These are phyloP conservation scores for Euborellia annulipes DNA, from an alignment of 1,140 invertebrate genomes.

Conservation along the genomic window DNA sequence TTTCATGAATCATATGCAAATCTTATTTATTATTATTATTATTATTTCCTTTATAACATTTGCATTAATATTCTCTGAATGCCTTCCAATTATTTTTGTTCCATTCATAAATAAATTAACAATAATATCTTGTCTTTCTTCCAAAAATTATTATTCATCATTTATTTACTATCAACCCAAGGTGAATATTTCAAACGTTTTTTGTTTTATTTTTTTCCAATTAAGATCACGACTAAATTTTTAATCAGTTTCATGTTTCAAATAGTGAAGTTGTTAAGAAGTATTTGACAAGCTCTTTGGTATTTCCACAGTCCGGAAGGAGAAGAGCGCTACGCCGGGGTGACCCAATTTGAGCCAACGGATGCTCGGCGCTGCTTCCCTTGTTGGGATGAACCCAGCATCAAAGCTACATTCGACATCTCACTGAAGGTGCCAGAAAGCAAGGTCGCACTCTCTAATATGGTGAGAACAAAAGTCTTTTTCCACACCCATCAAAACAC, in stretches of 20 bases:
- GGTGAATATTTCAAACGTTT: conserved; percentile 43
- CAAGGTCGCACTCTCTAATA: conserved; percentile 80
- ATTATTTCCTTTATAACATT: too few species aligned
- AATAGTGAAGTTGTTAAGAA: conserved; percentile 10
- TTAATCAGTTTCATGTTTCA: conserved; percentile 28
- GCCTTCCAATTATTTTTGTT: too few species aligned
- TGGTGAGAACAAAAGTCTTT: too few species aligned
- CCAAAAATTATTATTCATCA: background rate
- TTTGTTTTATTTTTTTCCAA: conserved; percentile 31
- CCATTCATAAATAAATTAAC: too few species aligned
- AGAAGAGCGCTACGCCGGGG: conserved; percentile 65
- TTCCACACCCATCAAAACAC: too few species aligned
- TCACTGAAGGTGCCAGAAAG: conserved; percentile 60
- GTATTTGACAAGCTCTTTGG: conserved; percentile 9
- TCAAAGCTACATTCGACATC: conserved; percentile 91
- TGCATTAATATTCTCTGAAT: too few species aligned
- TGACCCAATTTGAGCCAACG: conserved; percentile 88
- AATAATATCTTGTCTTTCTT: background rate
- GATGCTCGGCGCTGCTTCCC: conserved; percentile 89
- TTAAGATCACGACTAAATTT: conserved; percentile 21
- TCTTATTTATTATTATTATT: too few species aligned
- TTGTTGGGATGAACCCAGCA: conserved; percentile 93
- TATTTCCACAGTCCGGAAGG: conserved; percentile 35
- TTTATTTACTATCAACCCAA: conserved; percentile 32
- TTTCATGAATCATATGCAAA: too few species aligned